A percentile compares a stretch with the other conserved stretches of the same genome.
These are phyloP conservation scores for Chrysaora quinquecirrha DNA, from an alignment of 30 jellyfish, hydroid and myxozoan species.

Conservation along the genomic window DNA sequence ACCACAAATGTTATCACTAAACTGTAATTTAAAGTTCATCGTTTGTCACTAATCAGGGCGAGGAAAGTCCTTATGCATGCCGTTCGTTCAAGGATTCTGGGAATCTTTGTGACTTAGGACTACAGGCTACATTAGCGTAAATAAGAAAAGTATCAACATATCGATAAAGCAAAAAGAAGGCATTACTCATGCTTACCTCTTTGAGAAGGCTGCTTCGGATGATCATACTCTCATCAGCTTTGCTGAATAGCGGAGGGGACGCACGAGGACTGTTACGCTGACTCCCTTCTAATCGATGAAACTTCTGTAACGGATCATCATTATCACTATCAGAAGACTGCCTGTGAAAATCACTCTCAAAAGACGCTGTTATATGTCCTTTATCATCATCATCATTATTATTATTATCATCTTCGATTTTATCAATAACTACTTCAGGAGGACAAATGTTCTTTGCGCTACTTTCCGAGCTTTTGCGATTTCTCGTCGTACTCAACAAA, in stretches of 20 bases:
- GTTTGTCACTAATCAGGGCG: too few species aligned
- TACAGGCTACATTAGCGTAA: too few species aligned
- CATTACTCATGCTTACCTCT: too few species aligned
- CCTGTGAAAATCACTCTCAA: conserved; percentile 70
- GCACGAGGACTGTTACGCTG: conserved; percentile 42
- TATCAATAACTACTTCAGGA: conserved; percentile 17
- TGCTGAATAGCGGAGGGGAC: conserved; percentile 24
- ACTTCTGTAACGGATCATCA: conserved; percentile 38
- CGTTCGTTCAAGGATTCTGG: too few species aligned
- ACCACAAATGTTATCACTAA: too few species aligned
- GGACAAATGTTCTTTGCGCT: not conserved
- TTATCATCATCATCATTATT: not conserved
- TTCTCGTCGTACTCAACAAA: conserved; percentile 7
- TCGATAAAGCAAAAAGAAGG: too few species aligned
- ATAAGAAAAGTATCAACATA: too few species aligned
- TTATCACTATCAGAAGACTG: conserved; percentile 74
- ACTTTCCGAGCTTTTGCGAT: conserved; percentile 31
- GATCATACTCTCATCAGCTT: conserved; percentile 38
- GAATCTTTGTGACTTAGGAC: too few species aligned
- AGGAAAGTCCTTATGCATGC: too few species aligned
- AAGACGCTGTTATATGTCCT: conserved; percentile 28
- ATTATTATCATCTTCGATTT: not conserved
- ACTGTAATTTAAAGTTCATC: too few species aligned
- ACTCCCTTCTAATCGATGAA: conserved; percentile 35
- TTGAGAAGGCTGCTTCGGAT: conserved; percentile 59